Conservation (phyloP, 2,888 invertebrate species). For the Lycocerus yunnanus region DNA sequence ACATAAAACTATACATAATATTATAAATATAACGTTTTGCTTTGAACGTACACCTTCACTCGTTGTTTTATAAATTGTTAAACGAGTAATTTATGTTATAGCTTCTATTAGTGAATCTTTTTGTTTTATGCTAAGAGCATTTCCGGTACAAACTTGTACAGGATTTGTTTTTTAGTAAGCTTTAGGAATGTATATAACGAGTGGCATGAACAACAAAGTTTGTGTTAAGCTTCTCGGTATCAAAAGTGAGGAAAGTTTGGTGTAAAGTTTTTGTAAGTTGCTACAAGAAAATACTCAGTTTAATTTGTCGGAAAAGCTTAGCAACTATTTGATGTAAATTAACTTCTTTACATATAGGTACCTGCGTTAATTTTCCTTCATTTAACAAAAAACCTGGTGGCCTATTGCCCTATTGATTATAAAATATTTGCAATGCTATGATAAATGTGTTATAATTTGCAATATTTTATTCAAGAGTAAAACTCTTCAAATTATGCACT, state of each 20-base stretch:
- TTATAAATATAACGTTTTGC: not conserved
- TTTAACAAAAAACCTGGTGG: not conserved
- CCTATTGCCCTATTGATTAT: not conserved
- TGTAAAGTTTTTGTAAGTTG: conserved; percentile 22
- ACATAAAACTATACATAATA: not conserved
- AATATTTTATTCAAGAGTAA: conserved; percentile 23
- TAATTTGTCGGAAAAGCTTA: conserved; percentile 28
- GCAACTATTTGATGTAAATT: conserved; percentile 3
- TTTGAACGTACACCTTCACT: not conserved
- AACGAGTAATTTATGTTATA: conserved; percentile 14
- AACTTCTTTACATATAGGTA: not conserved
- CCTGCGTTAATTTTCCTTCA: not conserved
- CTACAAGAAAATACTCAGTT: conserved; percentile 22
- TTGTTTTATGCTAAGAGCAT: conserved; percentile 26
- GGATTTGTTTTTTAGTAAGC: conserved; percentile 39
- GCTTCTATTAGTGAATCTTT: conserved; percentile 10
- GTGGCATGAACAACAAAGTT: conserved; percentile 31
- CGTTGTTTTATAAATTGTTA: conserved; percentile 1
- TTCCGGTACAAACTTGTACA: conserved; percentile 36
- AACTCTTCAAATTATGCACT: conserved; percentile 27
- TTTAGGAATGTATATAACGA: conserved; percentile 35
- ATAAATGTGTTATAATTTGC: conserved; percentile 22
- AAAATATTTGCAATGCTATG: conserved; percentile 14
- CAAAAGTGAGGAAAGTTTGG: conserved; percentile 29
- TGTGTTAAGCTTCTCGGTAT: conserved; percentile 30